These are phyloP conservation scores for Platygyra sinensis DNA, from an alignment of 64 coral and sea anemone genomes.

Conservation along the genomic window DNA sequence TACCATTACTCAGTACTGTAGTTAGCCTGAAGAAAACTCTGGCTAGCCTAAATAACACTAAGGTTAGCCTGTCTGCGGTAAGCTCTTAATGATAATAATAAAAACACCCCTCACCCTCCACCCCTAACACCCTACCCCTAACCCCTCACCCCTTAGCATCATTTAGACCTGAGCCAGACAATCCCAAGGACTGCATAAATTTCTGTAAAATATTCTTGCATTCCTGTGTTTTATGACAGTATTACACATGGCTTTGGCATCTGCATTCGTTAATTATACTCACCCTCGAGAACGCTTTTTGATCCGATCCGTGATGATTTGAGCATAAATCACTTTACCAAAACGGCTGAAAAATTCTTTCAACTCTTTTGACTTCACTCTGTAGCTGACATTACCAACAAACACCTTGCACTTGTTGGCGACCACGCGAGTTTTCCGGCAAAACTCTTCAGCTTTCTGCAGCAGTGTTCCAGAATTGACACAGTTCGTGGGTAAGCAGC, in stretches of 20 bases:
- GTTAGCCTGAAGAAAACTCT: no score
- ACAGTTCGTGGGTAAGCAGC: neutral
- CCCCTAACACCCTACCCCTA: no score
- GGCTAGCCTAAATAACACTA: no score
- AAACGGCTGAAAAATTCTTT: constrained; percentile 84
- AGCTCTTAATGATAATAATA: no score
- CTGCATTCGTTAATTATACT: constrained; percentile 7
- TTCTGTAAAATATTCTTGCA: no score
- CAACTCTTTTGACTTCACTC: constrained; percentile 65
- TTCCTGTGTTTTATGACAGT: no score
- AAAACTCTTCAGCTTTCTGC: constrained; percentile 56
- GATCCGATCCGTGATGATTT: constrained; percentile 76
- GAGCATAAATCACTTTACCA: constrained; percentile 86
- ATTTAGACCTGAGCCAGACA: no score
- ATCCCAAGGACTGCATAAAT: no score
- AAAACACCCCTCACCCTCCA: no score
- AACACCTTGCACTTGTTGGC: constrained; percentile 91
- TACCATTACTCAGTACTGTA: no score
- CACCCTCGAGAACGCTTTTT: constrained; percentile 94
- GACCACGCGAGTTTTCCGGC: constrained; percentile 54
- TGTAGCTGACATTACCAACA: constrained; percentile 95
- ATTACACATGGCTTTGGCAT: neutral
- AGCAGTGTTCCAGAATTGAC: neutral
- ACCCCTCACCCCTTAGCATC: no score
- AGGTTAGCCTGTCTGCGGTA: no score